phyloP scores from a whole-genome alignment of 30 jellyfish, hydroid and myxozoan genomes.

The Aurelia sp. region DNA sequence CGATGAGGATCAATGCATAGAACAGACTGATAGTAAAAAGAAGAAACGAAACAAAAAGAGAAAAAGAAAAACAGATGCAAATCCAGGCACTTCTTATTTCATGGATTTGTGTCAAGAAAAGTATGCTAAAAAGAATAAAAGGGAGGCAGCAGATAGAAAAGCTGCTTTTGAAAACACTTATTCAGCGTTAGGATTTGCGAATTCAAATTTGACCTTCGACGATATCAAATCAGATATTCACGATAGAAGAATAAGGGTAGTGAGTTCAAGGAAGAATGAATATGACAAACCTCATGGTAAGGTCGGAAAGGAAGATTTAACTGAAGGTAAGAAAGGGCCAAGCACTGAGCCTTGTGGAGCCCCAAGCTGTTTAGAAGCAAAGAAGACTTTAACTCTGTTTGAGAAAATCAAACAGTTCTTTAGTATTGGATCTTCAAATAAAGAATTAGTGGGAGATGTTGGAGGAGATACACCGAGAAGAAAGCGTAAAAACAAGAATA shows the following conservation, averaged over 20 bases:
- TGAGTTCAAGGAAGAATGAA: background rate
- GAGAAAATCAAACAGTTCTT: background rate
- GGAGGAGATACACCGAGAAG: background rate
- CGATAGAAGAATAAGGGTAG: slow-evolving; percentile 31
- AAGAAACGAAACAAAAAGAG: slow-evolving; percentile 21
- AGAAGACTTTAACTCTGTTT: background rate
- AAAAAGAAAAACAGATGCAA: background rate
- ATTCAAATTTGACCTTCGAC: background rate
- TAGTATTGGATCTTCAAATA: background rate
- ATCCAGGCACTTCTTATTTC: slow-evolving; percentile 21
- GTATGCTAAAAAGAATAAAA: background rate
- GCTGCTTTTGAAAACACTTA: slow-evolving; percentile 29
- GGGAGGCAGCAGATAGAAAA: background rate
- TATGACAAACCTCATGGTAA: background rate
- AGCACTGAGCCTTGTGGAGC: background rate
- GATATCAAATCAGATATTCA: slow-evolving; percentile 30
- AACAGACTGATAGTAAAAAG: background rate
- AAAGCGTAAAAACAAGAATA: background rate
- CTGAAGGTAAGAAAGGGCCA: background rate
- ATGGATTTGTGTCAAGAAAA: slow-evolving; percentile 33
- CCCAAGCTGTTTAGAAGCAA: background rate
- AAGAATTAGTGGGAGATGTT: background rate
- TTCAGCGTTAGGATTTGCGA: slow-evolving; percentile 48
- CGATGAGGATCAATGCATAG: no score
- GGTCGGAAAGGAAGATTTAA: background rate